phyloP scores from a whole-genome alignment of 2,797 vertebrate species.

The Alfaro cultratus region DNA sequence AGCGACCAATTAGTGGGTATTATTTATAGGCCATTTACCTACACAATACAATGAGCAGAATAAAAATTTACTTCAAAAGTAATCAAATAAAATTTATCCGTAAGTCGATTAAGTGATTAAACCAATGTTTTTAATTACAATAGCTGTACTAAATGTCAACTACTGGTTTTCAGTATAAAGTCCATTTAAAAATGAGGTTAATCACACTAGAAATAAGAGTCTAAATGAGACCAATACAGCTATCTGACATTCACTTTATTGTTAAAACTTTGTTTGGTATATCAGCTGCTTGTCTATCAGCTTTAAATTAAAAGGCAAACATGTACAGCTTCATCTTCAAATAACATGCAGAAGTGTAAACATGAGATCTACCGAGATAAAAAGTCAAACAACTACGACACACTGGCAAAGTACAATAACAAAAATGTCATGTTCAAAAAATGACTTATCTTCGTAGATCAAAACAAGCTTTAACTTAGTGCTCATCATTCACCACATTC shows the following conservation, averaged over 20 bases:
- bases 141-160: not conserved
- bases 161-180: not conserved
- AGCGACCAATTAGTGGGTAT: not conserved
- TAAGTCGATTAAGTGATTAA: not conserved
- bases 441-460: constrained; percentile 37
- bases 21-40: not conserved
- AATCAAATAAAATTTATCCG: not conserved
- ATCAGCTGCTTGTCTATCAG: constrained; percentile 68
- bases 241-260: constrained; percentile 80
- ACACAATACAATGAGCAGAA: not conserved
- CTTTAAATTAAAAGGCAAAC: constrained; percentile 72
- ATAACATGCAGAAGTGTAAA: constrained; percentile 78
- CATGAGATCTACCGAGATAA: constrained; percentile 62
- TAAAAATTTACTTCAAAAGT: not conserved
- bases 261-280: constrained; percentile 81
- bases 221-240: constrained; percentile 10
- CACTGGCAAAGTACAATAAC: constrained; percentile 50
- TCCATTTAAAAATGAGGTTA: not conserved
- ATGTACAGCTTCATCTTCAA: constrained; percentile 72
- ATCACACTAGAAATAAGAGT: constrained; percentile 3
- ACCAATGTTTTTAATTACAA: not conserved
- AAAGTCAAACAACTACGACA: constrained; percentile 58
- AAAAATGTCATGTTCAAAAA: constrained; percentile 34
- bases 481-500: constrained; percentile 20
- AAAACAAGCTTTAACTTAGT: constrained; percentile 39